Evolutionary conservation across 2,113 vertebrate genomes (phyloP), one percentile per base, ranked within the genome.

Genomic region (Megalops atlanticus): DNA sequence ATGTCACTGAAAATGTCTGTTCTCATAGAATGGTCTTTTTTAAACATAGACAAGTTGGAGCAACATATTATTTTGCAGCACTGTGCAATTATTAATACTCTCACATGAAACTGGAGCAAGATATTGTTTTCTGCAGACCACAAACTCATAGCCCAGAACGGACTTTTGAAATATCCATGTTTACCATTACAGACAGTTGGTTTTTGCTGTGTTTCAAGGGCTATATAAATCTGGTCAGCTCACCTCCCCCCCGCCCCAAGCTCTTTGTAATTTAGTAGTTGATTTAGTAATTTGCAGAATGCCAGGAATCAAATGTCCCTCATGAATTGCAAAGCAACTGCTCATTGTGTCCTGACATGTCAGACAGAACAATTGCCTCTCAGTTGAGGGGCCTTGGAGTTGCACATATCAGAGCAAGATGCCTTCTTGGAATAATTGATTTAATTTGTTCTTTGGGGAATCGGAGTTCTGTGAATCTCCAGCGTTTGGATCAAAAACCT

Each of bases 391-490:
- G 12, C 33, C 3, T 31, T 38, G 21, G 45, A 38, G 24, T 40
- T 39, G 12, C 77, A 79, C 31, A 70, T 33, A 47, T 64, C 68
- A 49, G 41, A 70, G 68, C 43, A 45, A n/a, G 64, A 38, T 33
- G 31, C 36, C 41, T 49, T 36, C 27, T 43, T 35, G 40, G 49
- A 80, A 80, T 74, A 31, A 64, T 74, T 27, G 38, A 74, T 36
- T 80, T 74, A 31, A 64, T 74, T 54, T 58, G 24, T 80, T 47
- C 38, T 33, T 35, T 58, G 1, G 45, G 79, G 79, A 58, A 31
- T 8, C 7, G 35, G 14, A 58, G n/a, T 47, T 58, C 71, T 33
- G 12, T 72, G 70, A 73, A 69, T 38, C 14, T 74, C 6, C 16
- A 45, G 24, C 54, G 43, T 58, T 78, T 31, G 33, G 70, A 74